Evolutionary conservation across 2,113 vertebrate species (phyloP).

Genomic region (Passer domesticus): DNA sequence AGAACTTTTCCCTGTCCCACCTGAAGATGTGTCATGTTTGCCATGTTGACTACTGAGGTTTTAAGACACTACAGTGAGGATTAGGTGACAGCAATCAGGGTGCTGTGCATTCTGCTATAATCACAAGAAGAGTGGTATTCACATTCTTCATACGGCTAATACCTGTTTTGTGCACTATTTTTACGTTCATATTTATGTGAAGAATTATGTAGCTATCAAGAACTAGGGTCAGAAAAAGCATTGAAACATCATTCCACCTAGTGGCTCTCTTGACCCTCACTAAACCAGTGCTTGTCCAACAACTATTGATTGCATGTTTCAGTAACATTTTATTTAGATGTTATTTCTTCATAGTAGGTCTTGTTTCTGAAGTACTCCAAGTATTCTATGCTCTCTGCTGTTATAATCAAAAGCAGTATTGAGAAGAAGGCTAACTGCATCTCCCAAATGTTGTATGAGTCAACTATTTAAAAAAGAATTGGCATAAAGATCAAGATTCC

Average conservation of each 20-base stretch:
- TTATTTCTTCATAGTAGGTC: background rate
- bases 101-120: background rate
- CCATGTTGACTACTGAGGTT: background rate
- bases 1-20: background rate
- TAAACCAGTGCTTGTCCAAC: background rate
- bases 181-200: background rate
- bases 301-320: background rate
- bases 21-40: background rate
- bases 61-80: background rate
- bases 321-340: background rate
- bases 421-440: background rate
- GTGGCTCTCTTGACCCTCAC: background rate
- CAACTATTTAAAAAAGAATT: background rate
- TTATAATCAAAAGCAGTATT: background rate
- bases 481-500: background rate
- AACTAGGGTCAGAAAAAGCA: background rate
- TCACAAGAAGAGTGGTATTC: background rate
- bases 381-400: background rate
- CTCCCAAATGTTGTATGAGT: background rate
- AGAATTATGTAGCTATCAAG: background rate
- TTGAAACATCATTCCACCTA: background rate
- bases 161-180: background rate
- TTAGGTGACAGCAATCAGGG: background rate
- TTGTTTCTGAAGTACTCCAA: background rate
- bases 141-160: background rate